Evolutionary conservation across 2,113 vertebrate species (phyloP), one percentile per base, ranked within the genome.

Genomic region (Acanthisitta chloris): DNA sequence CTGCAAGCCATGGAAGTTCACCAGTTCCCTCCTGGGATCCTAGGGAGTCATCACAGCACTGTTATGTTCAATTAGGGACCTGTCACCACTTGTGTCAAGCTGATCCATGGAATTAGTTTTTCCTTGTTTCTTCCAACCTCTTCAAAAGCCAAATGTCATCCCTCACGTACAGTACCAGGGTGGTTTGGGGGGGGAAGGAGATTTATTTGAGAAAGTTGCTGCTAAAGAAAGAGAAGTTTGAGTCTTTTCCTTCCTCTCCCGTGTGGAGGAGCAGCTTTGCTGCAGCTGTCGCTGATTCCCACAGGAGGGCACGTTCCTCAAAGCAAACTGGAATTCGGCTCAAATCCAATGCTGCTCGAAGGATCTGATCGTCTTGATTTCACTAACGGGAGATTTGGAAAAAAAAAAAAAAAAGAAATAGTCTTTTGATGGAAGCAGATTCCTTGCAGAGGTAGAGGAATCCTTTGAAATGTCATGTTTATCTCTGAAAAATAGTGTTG

Each of bases 231-330:
- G 70, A 48, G 54, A 0, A 2, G 8, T 33, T 62, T 45, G 81
- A 3, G 31, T 61, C 54, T 69, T 20, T 25, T 51, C 43, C 21
- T 25, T 29, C 25, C 38, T 34, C 25, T 34, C 12, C 43, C 40
- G 26, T 34, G 38, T 42, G 2, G 34, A 79, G 65, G 40, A 87
- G 40, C 74, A 1, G 0, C 14, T n/a, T 43, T 48, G 88, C 81
- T 97, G 94, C 95, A 97, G 92, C 92, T 96, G 59, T 88, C 36
- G 5, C 70, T 87, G 70, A 59, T 20, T 51, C 93, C 94, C 96
- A 93, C 95, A 95, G 76, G 96, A 96, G 95, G 96, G 93, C 96
- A 95, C 3, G 8, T 64, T 96, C 86, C 95, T 90, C 92, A 73
- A 82, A 93, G 89, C 79, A 85, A 96, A 87, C 62, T 25, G 54